Base-by-base conservation (phyloP, 2,888 invertebrate species). In the Biston stratarius region DNA sequence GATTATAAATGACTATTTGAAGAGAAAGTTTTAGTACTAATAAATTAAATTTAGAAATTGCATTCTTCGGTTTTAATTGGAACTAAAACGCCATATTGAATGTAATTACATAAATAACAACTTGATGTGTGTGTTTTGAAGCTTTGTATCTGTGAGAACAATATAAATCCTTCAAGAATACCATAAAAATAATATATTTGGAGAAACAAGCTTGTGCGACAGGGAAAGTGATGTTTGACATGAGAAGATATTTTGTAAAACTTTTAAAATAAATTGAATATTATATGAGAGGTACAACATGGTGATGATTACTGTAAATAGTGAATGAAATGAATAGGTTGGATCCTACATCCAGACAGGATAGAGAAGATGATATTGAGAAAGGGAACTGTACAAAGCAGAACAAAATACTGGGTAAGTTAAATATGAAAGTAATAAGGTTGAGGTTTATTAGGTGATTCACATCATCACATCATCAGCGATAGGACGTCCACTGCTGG, bases 371-470 rank as follows among this genome's bases (percentile, higher is more conserved):
- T 58, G 83, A 83, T 38, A 87, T 82, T 75, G 81, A 83, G 0
- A 87, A 83, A 72, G 89, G 87, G 9, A 92, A 92, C 69, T 93
- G 92, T 74, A 92, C 91, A 1, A 93, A 90, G 62, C 90, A 87
- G 72, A 88, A 83, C 59, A 92, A 92, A 84, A 77, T 90, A 71
- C 79, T 94, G 84, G 93, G 93, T 93, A 75, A 81, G 88, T 78
- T 38, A 9, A 10, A 14, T 7, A 9, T 0, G 6, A 9, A 9
- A 34, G 12, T 34, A n/a, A 12, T 44, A 44, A 12, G 8, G 6
- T 9, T 11, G 14, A 24, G 10, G 10, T 14, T 47, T 36, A 10
- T n/a, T 52, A 6, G n/a, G 34, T 12, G 10, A 47, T 9, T 7
- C 36, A 36, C 36, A 6, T 36, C 5, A n/a, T n/a, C n/a, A n/a